These are phyloP conservation scores for Emydoidea blandingii DNA, from an alignment of 2,797 vertebrate genomes.

Conservation along the genomic window DNA sequence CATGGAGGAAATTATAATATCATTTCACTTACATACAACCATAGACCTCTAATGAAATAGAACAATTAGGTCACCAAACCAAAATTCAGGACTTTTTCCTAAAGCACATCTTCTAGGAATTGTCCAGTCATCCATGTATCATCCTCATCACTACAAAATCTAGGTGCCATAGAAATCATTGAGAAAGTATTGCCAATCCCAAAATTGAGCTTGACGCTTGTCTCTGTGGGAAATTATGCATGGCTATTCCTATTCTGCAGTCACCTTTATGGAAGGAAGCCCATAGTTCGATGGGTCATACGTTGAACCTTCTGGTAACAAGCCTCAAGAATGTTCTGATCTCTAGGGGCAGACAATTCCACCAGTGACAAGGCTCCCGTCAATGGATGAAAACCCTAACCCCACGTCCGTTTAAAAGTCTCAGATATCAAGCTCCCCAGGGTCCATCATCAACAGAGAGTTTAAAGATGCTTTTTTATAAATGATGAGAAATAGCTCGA, in stretches of 20 bases:
- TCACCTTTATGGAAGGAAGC: neutral
- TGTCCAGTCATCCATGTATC: neutral
- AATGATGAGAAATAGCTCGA: neutral
- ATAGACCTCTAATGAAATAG: neutral
- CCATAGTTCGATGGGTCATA: neutral
- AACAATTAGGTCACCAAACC: neutral
- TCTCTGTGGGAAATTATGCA: neutral
- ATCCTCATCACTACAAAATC: rapidly evolving
- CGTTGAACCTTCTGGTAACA: neutral
- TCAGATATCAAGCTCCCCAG: neutral
- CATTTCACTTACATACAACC: neutral
- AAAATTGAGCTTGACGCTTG: neutral
- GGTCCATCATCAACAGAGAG: neutral
- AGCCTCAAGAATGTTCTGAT: neutral
- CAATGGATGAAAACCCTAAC: neutral
- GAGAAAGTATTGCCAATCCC: neutral
- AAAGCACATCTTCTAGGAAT: neutral
- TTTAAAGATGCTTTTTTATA: neutral
- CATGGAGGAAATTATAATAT: neutral
- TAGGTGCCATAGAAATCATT: neutral
- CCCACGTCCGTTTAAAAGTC: neutral
- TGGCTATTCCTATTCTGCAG: neutral
- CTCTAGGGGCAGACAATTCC: neutral
- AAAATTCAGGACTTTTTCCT: neutral
- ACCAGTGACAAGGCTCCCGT: neutral